Percentiles rank a stretch among this genome's conserved stretches.
Evolutionary conservation across 2,797 vertebrate species (phyloP).

Genomic region (Artibeus jamaicensis): DNA sequence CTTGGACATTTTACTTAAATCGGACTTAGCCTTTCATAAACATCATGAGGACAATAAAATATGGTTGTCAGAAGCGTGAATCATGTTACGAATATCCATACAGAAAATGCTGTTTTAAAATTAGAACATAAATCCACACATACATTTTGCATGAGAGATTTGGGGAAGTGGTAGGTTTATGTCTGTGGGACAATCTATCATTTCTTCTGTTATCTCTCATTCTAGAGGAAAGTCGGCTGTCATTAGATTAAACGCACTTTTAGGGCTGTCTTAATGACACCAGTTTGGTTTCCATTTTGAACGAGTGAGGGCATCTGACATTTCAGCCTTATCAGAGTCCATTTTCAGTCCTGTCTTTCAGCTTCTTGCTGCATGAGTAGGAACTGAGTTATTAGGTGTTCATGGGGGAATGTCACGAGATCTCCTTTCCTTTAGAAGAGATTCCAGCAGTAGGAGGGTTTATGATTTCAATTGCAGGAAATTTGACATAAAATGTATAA

Average conservation of each 20-base stretch:
- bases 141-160: slow-evolving; percentile 4
- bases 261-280: not conserved
- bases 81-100: slow-evolving; percentile 10
- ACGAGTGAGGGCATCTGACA: slow-evolving; percentile 26
- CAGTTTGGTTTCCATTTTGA: slow-evolving; percentile 50
- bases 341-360: slow-evolving; percentile 55
- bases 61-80: slow-evolving; percentile 15
- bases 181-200: not conserved
- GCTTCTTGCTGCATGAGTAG: slow-evolving; percentile 56
- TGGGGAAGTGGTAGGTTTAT: not conserved
- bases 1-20: slow-evolving; percentile 50
- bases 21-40: slow-evolving; percentile 52
- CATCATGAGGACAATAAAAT: slow-evolving; percentile 45
- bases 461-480: slow-evolving; percentile 73
- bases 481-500: slow-evolving; percentile 73
- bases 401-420: slow-evolving; percentile 54
- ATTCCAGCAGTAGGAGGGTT: slow-evolving; percentile 68
- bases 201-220: slow-evolving; percentile 57
- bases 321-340: slow-evolving; percentile 53
- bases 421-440: slow-evolving; percentile 60
- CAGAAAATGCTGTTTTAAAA: slow-evolving; percentile 52
- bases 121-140: slow-evolving; percentile 30
- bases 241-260: slow-evolving; percentile 23
- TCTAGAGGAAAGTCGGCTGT: slow-evolving; percentile 19
- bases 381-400: slow-evolving; percentile 70